Evolutionary conservation across 2,113 vertebrate species (phyloP), one percentile per base, ranked within the genome.

Genomic region (Riparia riparia): DNA sequence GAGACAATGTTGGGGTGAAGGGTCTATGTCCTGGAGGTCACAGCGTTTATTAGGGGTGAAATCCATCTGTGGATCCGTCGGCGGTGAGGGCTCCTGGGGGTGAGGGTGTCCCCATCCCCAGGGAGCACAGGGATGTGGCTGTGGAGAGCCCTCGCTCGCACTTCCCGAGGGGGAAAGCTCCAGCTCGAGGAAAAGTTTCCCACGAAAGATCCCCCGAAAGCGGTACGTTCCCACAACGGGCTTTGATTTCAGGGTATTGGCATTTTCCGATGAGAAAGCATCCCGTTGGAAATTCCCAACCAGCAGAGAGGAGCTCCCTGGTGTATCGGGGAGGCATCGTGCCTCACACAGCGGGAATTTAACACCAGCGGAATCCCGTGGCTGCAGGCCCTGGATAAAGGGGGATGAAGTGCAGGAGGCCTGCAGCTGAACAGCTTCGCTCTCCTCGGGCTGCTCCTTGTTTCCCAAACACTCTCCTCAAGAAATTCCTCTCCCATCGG

Each of bases 231-330:
- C 87, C 95, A 93, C 51, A 5, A 3, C 18, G 29, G 73, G 77
- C 80, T 95, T 89, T 87, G 96, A 54, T 91, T 95, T 58, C 93
- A 89, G 87, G 0, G 9, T 58, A 54, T 44, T 13, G 56, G 56
- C 61, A 17, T 25, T 96, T 95, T 86, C 96, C 50, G 32, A 72
- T 88, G 96, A 57, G 94, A 94, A 96, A 61, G 37, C 74, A 9
- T n/a, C 71, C 37, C 66, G 1, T 0, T 7, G 74, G 88, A 94
- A 82, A 68, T 88, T 93, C 95, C 88, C 94, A 47, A 16, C 32
- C 51, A 51, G 89, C 64, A 12, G 41, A 63, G 80, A 71, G 80
- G 41, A 68, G 76, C 65, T 95, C 80, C 47, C 65, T 31, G 20
- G 61, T 5, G 83, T 8, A 29, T 10, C 47, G 42, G 61, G 56